Evolutionary conservation across 2,888 invertebrate species (phyloP), one percentile per base, ranked within the genome.

Genomic region (Cryptus viduatorius): DNA sequence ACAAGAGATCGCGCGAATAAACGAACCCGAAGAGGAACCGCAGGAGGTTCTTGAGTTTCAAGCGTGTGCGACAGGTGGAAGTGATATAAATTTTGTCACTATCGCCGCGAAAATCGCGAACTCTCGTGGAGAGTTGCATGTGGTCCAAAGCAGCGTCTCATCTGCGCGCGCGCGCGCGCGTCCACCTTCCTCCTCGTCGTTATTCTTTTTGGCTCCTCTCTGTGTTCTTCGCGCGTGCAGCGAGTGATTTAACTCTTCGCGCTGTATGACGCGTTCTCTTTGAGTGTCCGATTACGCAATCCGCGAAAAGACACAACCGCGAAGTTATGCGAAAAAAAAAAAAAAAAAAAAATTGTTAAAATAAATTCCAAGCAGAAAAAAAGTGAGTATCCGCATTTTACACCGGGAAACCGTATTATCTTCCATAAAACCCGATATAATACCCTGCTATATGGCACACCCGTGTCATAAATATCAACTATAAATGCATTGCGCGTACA

Each of bases 21-120:
- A 82, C 59, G 42, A 76, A 79, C 65, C 29, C 69, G 46, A 76
- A 44, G 76, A 42, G 48, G 67, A 82, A 61, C 72, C 77, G 48
- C 79, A 79, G 67, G 77, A 79, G 59, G 67, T 19, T 12, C 50
- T 65, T 64, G 19, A 65, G 68, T 71, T 84, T 53, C 69, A 73
- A 48, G 46, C 59, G 73, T 79, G 67, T 16, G 46, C 71, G 88
- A 88, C 90, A 89, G 89, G 88, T 90, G 90, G 82, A 84, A 78
- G 83, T 64, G 86, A 87, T 84, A 90, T 91, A 91, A 91, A 91
- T 90, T 86, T 82, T 61, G 67, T 72, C 46, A 78, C 82, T 91
- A 91, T 91, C 90, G 86, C 61, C 89, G 89, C 83, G 75, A 77
- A 61, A 87, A 90, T 90, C 90, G 84, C 89, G 79, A 83, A 61